A percentile compares a stretch with the other conserved stretches of the same genome.
phyloP scores from a whole-genome alignment of 2,888 invertebrate species.

The Eristalis arbustorum region DNA sequence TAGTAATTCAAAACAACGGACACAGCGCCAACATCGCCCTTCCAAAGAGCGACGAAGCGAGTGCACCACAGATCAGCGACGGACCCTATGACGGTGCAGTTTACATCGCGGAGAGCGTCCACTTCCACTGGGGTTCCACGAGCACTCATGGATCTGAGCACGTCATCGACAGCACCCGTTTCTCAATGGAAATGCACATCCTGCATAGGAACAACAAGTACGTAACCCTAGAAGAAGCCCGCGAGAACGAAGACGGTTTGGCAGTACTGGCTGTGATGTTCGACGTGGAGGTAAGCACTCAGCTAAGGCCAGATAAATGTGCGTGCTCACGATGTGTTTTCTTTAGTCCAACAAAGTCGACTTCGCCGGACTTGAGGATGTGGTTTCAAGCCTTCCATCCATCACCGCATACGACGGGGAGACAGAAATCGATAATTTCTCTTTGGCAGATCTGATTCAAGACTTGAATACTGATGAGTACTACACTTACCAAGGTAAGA shows the following conservation, averaged over 20 bases:
- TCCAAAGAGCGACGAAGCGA: slow-evolving; percentile 48
- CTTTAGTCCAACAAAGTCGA: background rate
- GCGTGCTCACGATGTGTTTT: background rate
- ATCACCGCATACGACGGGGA: slow-evolving; percentile 61
- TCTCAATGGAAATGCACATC: slow-evolving; percentile 72
- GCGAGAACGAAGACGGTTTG: slow-evolving; percentile 64
- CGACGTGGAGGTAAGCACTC: slow-evolving; percentile 3
- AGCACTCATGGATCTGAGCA: slow-evolving; percentile 71
- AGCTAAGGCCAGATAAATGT: background rate
- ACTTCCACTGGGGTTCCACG: slow-evolving; percentile 72
- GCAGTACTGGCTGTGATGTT: slow-evolving; percentile 62
- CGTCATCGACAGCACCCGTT: slow-evolving; percentile 70
- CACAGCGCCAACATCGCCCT: slow-evolving; percentile 67
- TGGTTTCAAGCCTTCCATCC: slow-evolving; percentile 52
- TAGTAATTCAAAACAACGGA: slow-evolving; percentile 64
- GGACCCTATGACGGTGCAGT: slow-evolving; percentile 32
- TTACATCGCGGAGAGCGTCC: slow-evolving; percentile 66
- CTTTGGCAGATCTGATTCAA: slow-evolving; percentile 48
- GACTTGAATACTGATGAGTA: slow-evolving; percentile 53
- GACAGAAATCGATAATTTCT: slow-evolving; percentile 58
- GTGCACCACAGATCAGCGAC: slow-evolving; percentile 48
- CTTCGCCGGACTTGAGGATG: slow-evolving; percentile 54
- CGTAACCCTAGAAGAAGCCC: slow-evolving; percentile 61
- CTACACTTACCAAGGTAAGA: slow-evolving; percentile 63
- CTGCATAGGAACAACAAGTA: slow-evolving; percentile 71